Conservation (phyloP, 1,140 invertebrate genomes). For the Zaprionus vittiger region DNA sequence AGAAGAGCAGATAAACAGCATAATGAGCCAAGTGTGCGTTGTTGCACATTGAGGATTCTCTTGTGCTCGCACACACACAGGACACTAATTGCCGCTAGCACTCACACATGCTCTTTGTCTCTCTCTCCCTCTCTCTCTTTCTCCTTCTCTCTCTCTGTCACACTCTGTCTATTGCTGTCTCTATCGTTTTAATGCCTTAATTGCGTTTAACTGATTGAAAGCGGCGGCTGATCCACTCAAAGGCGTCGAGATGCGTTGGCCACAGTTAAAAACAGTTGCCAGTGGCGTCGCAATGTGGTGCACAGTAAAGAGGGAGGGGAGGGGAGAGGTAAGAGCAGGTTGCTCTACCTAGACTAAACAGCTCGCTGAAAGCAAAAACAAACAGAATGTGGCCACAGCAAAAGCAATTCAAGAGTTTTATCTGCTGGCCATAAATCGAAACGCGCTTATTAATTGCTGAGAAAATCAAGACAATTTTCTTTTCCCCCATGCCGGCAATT, state of each 20-base stretch:
- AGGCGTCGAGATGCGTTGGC: neutral
- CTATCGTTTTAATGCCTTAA: slow-evolving; percentile 66
- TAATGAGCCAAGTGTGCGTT: slow-evolving; percentile 59
- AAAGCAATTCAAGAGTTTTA: slow-evolving; percentile 6
- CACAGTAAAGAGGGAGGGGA: neutral
- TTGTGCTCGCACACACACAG: slow-evolving; percentile 24
- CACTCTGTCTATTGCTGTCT: slow-evolving; percentile 4
- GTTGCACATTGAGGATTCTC: slow-evolving; percentile 16
- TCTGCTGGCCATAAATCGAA: slow-evolving; percentile 3
- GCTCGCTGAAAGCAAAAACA: neutral
- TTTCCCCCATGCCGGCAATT: no score
- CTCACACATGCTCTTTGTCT: slow-evolving; percentile 20
- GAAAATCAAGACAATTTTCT: no score
- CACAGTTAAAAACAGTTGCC: slow-evolving; percentile 4
- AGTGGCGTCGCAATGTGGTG: neutral
- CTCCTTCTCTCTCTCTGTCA: neutral
- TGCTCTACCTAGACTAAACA: neutral
- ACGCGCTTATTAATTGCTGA: slow-evolving; percentile 1
- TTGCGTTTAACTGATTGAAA: slow-evolving; percentile 77
- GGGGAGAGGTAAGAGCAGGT: no score
- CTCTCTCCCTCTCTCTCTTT: neutral
- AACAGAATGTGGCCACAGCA: neutral
- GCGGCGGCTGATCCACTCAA: slow-evolving; percentile 46
- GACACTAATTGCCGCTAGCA: slow-evolving; percentile 61
- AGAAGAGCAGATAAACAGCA: slow-evolving; percentile 54